These are phyloP conservation scores for Phaethon lepturus DNA, from an alignment of 2,113 vertebrate genomes.

Conservation along the genomic window DNA sequence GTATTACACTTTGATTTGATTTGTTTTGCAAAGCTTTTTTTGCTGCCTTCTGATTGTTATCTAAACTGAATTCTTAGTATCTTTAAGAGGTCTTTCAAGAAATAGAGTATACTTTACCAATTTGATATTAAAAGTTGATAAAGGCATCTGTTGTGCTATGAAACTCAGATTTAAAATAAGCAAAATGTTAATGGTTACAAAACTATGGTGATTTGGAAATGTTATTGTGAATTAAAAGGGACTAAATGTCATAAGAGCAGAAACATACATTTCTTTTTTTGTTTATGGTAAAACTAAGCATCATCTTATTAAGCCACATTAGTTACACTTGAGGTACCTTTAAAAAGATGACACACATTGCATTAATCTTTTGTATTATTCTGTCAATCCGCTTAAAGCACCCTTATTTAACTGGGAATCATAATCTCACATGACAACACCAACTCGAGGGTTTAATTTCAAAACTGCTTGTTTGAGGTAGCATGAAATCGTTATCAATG, in stretches of 20 bases:
- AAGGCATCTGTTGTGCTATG: not conserved
- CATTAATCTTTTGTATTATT: constrained; percentile 68
- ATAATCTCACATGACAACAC: constrained; percentile 79
- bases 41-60: not conserved
- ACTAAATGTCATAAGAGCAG: not conserved
- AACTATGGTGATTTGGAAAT: not conserved
- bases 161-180: not conserved
- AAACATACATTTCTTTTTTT: not conserved
- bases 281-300: constrained; percentile 34
- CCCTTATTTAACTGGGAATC: constrained; percentile 56
- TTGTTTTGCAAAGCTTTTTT: not conserved
- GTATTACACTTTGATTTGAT: not conserved
- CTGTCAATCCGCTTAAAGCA: constrained; percentile 61
- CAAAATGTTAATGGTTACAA: not conserved
- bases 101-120: not conserved
- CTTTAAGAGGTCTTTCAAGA: not conserved
- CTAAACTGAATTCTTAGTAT: not conserved
- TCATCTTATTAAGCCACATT: constrained; percentile 52
- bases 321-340: constrained; percentile 50
- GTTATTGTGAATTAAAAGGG: not conserved
- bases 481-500: constrained; percentile 81
- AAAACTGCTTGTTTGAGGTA: constrained; percentile 77
- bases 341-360: constrained; percentile 45
- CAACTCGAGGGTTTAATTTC: constrained; percentile 74
- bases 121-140: not conserved